Base-by-base conservation (phyloP, 2,113 vertebrate genomes). In the Zootoca vivipara region DNA sequence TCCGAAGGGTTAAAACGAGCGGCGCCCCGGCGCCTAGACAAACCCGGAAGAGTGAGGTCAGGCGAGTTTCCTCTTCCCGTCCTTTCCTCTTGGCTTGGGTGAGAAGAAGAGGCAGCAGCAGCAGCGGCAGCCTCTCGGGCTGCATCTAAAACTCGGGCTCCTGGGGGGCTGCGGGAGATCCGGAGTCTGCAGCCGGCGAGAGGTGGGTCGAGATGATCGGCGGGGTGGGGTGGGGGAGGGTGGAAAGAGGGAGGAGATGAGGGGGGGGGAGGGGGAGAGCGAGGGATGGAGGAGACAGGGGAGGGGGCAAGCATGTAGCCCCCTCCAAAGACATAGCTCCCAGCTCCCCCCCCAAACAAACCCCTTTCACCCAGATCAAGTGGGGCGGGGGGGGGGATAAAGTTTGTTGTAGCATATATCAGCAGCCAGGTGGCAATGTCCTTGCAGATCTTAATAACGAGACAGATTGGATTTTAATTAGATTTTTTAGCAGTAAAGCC, bases 391-490 rank as follows among this genome's bases (percentile, higher is more conserved):
- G 15, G 42, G 35, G n/a, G 40, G 5, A 85, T 87, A 83, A 77
- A 82, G 70, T 84, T 62, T 70, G 85, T 82, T 89, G 30, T 81
- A 90, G 90, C 89, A 85, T 87, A 84, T 88, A 85, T 81, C 87
- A 87, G 35, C 92, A 87, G 87, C 5, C n/a, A 87, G 62, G 78
- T 91, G 79, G 5, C 75, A 90, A 0, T 8, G 74, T 93, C 81
- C 89, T 85, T 90, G 85, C 87, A 90, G 83, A 72, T 91, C 86
- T 91, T 90, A 93, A 94, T 94, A 92, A 96, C 92, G 94, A 91
- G 83, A 90, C 86, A 92, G 82, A 90, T 86, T 93, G 92, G 73
- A 90, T 93, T 78, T 94, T 85, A 83, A 89, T 78, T 83, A 38
- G 2, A 56, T 56, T 56, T 82, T 83, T 86, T 89, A 85, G 75